phyloP scores from a whole-genome alignment of 1,140 invertebrate genomes.

The Tribolium castaneum region DNA sequence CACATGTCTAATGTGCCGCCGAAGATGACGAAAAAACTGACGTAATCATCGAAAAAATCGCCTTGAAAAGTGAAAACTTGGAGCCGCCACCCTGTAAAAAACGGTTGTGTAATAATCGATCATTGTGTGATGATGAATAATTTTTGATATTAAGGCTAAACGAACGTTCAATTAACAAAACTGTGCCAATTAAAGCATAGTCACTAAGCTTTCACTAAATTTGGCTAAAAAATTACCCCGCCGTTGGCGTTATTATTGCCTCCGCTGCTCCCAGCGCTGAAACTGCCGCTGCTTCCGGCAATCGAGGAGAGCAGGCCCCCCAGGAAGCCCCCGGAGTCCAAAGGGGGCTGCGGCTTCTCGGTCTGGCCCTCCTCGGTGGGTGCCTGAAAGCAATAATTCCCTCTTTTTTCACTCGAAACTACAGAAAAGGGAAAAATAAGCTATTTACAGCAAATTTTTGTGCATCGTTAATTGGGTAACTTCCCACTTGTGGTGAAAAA shows the following conservation, averaged over 20 bases:
- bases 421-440: too few species aligned
- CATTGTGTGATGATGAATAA: constrained; percentile 10
- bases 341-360: background rate
- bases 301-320: constrained; percentile 25
- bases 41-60: constrained; percentile 46
- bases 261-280: constrained; percentile 9
- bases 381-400: constrained; percentile 19
- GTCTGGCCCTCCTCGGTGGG: constrained; percentile 25
- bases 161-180: background rate
- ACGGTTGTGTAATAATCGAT: background rate
- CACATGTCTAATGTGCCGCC: background rate
- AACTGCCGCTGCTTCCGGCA: constrained; percentile 22
- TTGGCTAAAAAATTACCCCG: constrained; percentile 18
- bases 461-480: too few species aligned
- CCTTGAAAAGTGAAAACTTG: constrained; percentile 49
- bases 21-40: constrained; percentile 48
- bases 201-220: constrained; percentile 13
- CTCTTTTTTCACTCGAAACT: background rate
- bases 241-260: background rate
- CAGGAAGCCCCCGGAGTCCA: constrained; percentile 44
- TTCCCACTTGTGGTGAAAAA: constrained; percentile 10
- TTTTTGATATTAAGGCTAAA: background rate
- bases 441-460: too few species aligned
- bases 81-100: constrained; percentile 43
- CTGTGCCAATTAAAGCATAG: constrained; percentile 1